These are phyloP conservation scores for Bostrychus sinensis DNA, from an alignment of 2,113 vertebrate genomes.

Conservation along the genomic window DNA sequence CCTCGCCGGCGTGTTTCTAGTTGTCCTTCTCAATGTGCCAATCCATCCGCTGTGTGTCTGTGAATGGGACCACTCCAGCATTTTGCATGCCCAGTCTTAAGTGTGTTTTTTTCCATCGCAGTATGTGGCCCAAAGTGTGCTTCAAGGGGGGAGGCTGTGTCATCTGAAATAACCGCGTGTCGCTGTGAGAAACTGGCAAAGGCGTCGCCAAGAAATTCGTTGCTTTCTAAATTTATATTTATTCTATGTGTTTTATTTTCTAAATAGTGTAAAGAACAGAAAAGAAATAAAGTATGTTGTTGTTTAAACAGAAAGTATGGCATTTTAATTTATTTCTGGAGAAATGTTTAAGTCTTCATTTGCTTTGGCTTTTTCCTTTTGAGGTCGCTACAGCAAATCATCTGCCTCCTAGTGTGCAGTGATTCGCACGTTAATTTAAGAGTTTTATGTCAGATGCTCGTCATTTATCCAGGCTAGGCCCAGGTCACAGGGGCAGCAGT, in stretches of 20 bases:
- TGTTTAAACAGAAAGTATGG: slow-evolving; percentile 45
- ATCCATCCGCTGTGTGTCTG: slow-evolving; percentile 66
- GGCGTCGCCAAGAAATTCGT: slow-evolving; percentile 37
- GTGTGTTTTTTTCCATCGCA: slow-evolving; percentile 67
- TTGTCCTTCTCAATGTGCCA: slow-evolving; percentile 75
- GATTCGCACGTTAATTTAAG: no score
- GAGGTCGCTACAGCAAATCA: no score
- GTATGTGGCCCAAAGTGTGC: slow-evolving; percentile 69
- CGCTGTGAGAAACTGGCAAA: slow-evolving; percentile 62
- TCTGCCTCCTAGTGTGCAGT: no score
- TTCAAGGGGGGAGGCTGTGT: slow-evolving; percentile 55
- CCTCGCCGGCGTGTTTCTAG: slow-evolving; percentile 66
- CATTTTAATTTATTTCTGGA: neutral
- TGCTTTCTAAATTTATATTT: slow-evolving; percentile 83
- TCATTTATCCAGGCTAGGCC: no score
- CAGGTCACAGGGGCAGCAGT: no score
- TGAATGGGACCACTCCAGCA: slow-evolving; percentile 67
- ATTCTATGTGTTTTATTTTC: slow-evolving; percentile 82
- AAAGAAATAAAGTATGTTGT: slow-evolving; percentile 75
- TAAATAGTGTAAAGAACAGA: slow-evolving; percentile 76
- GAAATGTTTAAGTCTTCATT: neutral
- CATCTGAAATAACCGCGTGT: slow-evolving; percentile 53
- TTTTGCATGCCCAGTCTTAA: slow-evolving; percentile 78
- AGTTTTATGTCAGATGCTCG: no score
- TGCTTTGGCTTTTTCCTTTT: no score